Conservation (phyloP, 2,113 vertebrate genomes). For the Alosa alosa region DNA sequence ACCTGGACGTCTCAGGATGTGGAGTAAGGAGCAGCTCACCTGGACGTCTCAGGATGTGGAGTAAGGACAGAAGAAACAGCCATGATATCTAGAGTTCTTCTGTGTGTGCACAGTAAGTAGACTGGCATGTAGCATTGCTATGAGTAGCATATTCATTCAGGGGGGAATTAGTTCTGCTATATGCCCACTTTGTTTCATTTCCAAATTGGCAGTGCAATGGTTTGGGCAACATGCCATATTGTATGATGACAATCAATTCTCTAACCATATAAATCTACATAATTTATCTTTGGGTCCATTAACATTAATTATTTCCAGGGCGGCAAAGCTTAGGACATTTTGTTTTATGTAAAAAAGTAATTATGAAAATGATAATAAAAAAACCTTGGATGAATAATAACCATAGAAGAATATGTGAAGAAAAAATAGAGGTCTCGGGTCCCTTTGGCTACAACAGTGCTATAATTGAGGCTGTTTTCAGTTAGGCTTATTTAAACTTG, state of each 20-base stretch:
- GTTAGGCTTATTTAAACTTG: background rate
- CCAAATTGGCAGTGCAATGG: background rate
- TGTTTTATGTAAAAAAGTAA: slow-evolving; percentile 10
- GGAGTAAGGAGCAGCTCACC: no score
- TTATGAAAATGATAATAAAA: background rate
- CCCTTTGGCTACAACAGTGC: background rate
- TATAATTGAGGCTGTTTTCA: background rate
- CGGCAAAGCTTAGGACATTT: background rate
- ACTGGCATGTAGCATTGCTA: no score
- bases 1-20: no score
- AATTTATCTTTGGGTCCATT: background rate
- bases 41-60: no score
- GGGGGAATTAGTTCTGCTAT: no score
- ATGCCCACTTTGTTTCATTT: background rate
- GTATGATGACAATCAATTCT: background rate
- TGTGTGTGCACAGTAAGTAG: no score
- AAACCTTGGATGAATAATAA: slow-evolving; percentile 4
- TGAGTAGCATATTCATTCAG: no score
- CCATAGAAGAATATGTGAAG: background rate
- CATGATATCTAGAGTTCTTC: no score
- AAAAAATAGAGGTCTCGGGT: background rate
- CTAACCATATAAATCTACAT: background rate
- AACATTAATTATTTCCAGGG: background rate
- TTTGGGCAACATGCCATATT: background rate
- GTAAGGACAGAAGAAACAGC: no score